Percentiles rank a stretch among this genome's conserved stretches.
phyloP scores from a whole-genome alignment of 2,888 invertebrate genomes.

The Polyommatus icarus region DNA sequence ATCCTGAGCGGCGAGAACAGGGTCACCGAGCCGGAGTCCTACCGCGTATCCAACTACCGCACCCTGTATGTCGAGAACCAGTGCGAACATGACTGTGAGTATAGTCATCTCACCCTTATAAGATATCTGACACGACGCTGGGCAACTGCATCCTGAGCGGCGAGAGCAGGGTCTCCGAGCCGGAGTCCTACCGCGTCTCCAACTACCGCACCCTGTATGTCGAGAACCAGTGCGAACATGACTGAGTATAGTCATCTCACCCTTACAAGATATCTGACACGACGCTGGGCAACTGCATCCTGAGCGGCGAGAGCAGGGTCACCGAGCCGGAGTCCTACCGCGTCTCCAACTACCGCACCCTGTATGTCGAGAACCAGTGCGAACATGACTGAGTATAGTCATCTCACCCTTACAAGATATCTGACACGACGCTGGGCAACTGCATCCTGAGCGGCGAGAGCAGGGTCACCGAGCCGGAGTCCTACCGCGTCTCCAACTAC shows the following conservation, averaged over 20 bases:
- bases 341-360: slow-evolving; percentile 86
- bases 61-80: slow-evolving; percentile 93
- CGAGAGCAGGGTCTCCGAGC: slow-evolving; percentile 87
- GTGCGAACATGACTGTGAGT: slow-evolving; percentile 84
- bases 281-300: slow-evolving; percentile 82
- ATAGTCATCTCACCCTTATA: slow-evolving; percentile 39
- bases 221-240: slow-evolving; percentile 88
- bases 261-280: slow-evolving; percentile 55
- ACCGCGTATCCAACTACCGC: slow-evolving; percentile 86
- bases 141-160: slow-evolving; percentile 86
- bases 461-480: slow-evolving; percentile 87
- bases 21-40: slow-evolving; percentile 87
- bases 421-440: slow-evolving; percentile 69
- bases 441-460: slow-evolving; percentile 88
- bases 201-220: slow-evolving; percentile 89
- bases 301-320: slow-evolving; percentile 87
- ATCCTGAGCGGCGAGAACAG: slow-evolving; percentile 86
- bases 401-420: slow-evolving; percentile 50
- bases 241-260: slow-evolving; percentile 62
- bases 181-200: slow-evolving; percentile 88
- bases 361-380: slow-evolving; percentile 93
- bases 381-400: slow-evolving; percentile 76
- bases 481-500: slow-evolving; percentile 87
- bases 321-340: slow-evolving; percentile 88
- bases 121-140: slow-evolving; percentile 53